These are phyloP conservation scores for Agelas oroides DNA, from an alignment of 37 sponge, comb jelly and placozoan genomes.

Conservation along the genomic window DNA sequence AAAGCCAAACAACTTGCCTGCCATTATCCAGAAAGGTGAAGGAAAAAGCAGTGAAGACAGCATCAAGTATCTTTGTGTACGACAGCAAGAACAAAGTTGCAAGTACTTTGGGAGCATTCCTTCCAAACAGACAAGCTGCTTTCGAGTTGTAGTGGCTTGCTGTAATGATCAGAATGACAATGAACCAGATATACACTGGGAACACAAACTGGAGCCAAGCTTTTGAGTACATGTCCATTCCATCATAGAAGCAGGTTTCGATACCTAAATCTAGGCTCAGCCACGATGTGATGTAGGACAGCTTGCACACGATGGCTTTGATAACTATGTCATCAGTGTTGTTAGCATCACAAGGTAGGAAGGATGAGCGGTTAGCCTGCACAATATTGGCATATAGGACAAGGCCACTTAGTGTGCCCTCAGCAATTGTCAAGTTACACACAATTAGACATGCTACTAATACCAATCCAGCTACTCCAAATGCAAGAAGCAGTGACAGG, in stretches of 20 bases:
- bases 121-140: not conserved
- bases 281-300: not conserved
- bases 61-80: conserved; percentile 1
- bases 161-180: not conserved
- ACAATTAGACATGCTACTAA: not conserved
- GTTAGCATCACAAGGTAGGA: too few relatives aligned
- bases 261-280: not conserved
- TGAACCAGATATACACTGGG: not conserved
- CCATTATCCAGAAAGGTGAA: not conserved
- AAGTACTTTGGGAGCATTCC: not conserved
- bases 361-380: not conserved
- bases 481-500: not conserved
- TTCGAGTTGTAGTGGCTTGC: not conserved
- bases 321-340: too few relatives aligned
- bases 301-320: too few relatives aligned
- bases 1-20: not conserved
- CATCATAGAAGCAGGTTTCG: conserved; percentile 7
- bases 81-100: conserved; percentile 7
- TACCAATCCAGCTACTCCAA: not conserved
- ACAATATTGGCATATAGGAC: not conserved
- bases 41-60: not conserved
- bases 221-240: conserved; percentile 4
- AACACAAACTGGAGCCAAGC: conserved; percentile 26
- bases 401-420: not conserved
- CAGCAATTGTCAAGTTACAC: not conserved